Conservation (phyloP, 2,113 vertebrate species). For the Neopipo cinnamomea region DNA sequence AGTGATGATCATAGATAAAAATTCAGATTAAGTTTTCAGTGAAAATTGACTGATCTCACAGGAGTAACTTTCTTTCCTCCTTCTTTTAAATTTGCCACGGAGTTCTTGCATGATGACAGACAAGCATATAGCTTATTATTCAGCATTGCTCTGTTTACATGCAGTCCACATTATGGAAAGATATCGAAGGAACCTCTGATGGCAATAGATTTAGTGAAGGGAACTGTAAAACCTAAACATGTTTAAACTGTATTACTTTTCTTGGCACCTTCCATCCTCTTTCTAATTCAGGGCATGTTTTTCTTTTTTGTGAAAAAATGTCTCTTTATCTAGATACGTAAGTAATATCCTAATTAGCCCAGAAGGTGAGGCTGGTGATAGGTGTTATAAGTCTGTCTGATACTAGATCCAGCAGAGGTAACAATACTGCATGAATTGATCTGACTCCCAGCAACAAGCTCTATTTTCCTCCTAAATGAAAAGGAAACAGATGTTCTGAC, state of each 20-base stretch:
- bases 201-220: not conserved
- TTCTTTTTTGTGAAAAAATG: not conserved
- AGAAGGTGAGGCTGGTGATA: not conserved
- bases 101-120: not conserved
- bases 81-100: not conserved
- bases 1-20: not conserved
- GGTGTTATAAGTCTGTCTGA: not conserved
- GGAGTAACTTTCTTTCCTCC: not conserved
- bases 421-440: not conserved
- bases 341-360: not conserved
- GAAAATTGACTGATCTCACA: not conserved
- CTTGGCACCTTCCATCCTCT: not conserved
- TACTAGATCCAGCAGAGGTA: not conserved
- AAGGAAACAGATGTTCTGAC: not conserved
- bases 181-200: not conserved
- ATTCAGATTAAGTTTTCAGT: not conserved
- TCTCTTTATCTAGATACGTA: not conserved
- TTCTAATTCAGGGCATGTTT: not conserved
- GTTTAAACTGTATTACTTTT: not conserved
- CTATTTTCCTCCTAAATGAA: not conserved
- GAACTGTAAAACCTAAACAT: not conserved
- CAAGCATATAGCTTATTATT: accelerated
- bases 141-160: not conserved
- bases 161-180: not conserved
- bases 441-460: not conserved